Base-by-base conservation (phyloP, 2,888 invertebrate genomes). In the Acanthoscelides obtectus region DNA sequence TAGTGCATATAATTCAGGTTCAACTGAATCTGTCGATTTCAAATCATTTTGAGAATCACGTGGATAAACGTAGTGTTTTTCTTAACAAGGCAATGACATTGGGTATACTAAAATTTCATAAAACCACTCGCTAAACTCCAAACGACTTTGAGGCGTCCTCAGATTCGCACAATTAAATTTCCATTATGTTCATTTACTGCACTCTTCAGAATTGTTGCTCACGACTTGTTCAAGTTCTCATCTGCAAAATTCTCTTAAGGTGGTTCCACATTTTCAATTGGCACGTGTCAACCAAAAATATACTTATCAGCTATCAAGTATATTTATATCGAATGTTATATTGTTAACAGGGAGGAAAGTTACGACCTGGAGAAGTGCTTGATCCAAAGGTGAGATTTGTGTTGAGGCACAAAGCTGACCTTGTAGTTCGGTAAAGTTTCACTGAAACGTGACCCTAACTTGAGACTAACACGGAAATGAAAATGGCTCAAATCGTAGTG, bases 311-410 rank as follows among this genome's bases (percentile, higher is more conserved):
- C 66, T 66, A 5, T 20, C 66, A 66, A 20, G 66, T 3, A 20
- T 76, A 75, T 73, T 71, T 71, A 72, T 72, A 75, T 45, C 45
- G 45, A 76, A 70, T 75, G 66, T 71, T 70, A 75, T 80, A 73
- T 81, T 88, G 87, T 88, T 88, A 87, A 86, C 90, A 90, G 90
- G 89, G 88, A 88, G 90, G 90, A 88, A 90, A 89, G 88, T 91
- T 93, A 87, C 92, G 92, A 86, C 93, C 92, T 85, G 93, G 92
- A 87, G 92, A 93, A 88, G 90, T 93, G 84, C 87, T 89, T 86
- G 92, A 92, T 86, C 87, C 88, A 86, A 92, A 92, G 92, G 92
- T 92, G 90, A 90, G 89, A 88, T 88, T 89, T 89, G 89, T 88
- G 88, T 88, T 87, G 83, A 64, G 77, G 84, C 84, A 85, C 84